Evolutionary conservation across 1,140 invertebrate genomes (phyloP).

Genomic region (Leguminivora glycinivorella): DNA sequence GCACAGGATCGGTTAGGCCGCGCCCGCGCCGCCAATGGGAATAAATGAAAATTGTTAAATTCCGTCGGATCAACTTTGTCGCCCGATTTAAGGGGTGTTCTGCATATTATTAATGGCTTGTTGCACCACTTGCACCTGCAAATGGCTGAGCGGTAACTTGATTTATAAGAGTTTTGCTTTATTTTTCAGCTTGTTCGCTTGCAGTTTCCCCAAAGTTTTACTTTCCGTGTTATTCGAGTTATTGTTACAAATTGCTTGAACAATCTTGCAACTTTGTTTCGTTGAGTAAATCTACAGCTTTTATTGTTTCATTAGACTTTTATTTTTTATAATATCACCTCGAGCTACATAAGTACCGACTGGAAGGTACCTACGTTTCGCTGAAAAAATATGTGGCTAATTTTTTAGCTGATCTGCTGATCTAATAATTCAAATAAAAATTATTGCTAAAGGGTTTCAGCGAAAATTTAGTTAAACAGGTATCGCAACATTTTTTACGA

Average conservation of each 20-base stretch:
- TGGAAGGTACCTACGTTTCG: too few relatives aligned
- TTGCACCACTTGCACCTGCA: neutral
- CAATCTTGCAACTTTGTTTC: neutral
- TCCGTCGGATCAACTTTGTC: neutral
- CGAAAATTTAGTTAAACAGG: too few relatives aligned
- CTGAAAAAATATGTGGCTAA: too few relatives aligned
- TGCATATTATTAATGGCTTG: conserved; percentile 1
- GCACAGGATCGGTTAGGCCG: neutral
- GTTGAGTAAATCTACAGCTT: too few relatives aligned
- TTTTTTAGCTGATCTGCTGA: too few relatives aligned
- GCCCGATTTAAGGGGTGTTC: neutral
- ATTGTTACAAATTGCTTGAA: neutral
- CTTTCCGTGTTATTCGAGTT: neutral
- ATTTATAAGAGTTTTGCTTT: neutral
- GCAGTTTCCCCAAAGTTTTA: neutral
- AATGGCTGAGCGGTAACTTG: neutral
- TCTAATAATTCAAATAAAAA: too few relatives aligned
- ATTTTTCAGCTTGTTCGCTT: neutral
- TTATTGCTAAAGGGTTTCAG: too few relatives aligned
- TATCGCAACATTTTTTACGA: too few relatives aligned
- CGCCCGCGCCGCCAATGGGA: neutral
- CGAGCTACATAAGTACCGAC: too few relatives aligned
- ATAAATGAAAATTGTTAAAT: neutral
- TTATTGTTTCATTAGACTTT: too few relatives aligned
- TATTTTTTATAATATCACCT: too few relatives aligned